Conservation (phyloP, 2,888 invertebrate species). For the Notodonta dromedarius region DNA sequence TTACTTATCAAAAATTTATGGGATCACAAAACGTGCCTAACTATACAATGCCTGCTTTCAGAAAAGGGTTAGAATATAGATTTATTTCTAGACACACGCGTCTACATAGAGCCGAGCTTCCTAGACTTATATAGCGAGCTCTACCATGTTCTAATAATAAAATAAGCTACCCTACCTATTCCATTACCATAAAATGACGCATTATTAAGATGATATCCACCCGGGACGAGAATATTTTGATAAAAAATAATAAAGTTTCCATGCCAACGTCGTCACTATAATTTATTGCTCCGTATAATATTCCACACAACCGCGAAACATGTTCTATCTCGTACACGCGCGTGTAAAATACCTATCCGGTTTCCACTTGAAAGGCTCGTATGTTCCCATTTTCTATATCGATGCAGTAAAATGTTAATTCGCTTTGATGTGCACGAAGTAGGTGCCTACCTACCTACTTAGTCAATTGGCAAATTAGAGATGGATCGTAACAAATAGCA, state of each 20-base stretch:
- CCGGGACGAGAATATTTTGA: too few species aligned
- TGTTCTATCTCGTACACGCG: constrained; percentile 28
- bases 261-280: constrained; percentile 14
- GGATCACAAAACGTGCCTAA: too few species aligned
- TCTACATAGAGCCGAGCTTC: too few species aligned
- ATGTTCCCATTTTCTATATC: constrained; percentile 45
- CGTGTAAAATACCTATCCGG: constrained; percentile 25
- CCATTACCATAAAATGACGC: too few species aligned
- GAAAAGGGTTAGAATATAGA: too few species aligned
- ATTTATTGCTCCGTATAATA: background rate
- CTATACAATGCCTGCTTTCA: too few species aligned
- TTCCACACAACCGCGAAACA: constrained; percentile 19
- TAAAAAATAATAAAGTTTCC: constrained; percentile 2
- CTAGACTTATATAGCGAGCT: too few species aligned
- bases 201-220: too few species aligned
- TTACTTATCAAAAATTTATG: too few species aligned
- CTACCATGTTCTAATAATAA: too few species aligned
- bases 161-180: too few species aligned
- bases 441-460: constrained; percentile 3
- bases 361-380: constrained; percentile 23
- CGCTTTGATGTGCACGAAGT: constrained; percentile 35
- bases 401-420: constrained; percentile 53
- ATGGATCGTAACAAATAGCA: background rate
- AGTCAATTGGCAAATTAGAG: constrained; percentile 43
- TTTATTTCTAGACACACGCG: too few species aligned